Conservation (phyloP, 2,888 invertebrate species). For the Ectropis crepuscularia region DNA sequence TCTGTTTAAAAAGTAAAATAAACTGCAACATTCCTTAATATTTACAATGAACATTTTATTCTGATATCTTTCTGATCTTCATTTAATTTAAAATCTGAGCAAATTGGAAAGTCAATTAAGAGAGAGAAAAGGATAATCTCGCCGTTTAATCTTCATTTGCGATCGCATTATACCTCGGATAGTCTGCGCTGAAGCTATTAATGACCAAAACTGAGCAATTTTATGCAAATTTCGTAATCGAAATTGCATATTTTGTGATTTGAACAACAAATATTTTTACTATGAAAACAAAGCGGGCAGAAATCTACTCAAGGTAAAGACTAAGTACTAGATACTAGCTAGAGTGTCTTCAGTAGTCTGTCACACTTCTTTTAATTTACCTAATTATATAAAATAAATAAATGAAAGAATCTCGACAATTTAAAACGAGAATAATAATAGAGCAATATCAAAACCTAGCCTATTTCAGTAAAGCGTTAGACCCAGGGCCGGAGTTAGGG, state of each 20-base stretch:
- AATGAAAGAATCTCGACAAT: no score
- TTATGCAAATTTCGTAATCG: slow-evolving; percentile 1
- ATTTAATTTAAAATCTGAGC: slow-evolving; percentile 45
- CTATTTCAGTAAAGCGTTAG: no score
- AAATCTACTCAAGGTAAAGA: no score
- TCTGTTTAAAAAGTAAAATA: no score
- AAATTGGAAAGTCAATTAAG: slow-evolving; percentile 39
- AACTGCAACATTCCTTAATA: neutral
- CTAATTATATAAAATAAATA: no score
- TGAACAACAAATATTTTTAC: neutral
- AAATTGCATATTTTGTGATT: neutral
- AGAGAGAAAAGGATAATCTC: slow-evolving; percentile 27
- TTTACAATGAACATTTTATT: slow-evolving; percentile 19
- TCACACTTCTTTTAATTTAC: no score
- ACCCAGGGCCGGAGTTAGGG: no score
- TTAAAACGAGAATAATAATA: no score
- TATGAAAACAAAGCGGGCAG: no score
- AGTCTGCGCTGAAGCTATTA: slow-evolving; percentile 7
- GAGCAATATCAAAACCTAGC: no score
- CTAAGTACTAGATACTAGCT: no score
- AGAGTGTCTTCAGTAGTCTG: no score
- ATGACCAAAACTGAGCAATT: slow-evolving; percentile 9
- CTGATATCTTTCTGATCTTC: slow-evolving; percentile 36
- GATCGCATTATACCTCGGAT: slow-evolving; percentile 22
- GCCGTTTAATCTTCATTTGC: slow-evolving; percentile 23